A percentile compares a stretch with the other conserved stretches of the same genome.
Conservation (phyloP, 2,113 vertebrate species). For the Podarcis raffonei region DNA sequence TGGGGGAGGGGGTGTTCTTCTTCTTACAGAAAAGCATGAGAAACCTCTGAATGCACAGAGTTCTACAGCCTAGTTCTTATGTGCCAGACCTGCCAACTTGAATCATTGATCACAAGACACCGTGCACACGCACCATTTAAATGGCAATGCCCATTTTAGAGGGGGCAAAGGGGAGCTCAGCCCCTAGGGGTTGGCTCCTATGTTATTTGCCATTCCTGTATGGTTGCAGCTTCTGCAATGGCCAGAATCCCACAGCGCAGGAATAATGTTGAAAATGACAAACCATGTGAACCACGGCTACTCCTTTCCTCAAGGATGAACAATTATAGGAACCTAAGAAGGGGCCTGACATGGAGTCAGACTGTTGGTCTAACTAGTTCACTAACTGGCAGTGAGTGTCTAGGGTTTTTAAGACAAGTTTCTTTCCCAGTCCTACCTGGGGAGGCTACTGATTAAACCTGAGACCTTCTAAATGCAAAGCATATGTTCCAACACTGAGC, state of each 20-base stretch:
- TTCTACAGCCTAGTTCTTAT: background rate
- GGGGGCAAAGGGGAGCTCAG: no score
- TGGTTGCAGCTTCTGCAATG: background rate
- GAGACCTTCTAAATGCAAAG: background rate
- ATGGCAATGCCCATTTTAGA: no score
- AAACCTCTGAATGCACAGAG: background rate
- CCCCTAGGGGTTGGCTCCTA: background rate
- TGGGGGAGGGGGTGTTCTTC: no score
- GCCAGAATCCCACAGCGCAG: background rate
- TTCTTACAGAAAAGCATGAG: background rate
- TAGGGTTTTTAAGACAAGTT: background rate
- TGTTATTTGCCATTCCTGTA: background rate
- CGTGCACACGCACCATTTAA: no score
- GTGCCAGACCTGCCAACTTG: background rate
- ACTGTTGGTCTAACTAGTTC: background rate
- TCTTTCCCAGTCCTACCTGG: background rate
- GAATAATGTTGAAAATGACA: background rate
- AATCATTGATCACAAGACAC: no score
- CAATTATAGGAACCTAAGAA: background rate
- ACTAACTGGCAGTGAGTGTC: background rate
- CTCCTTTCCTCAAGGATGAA: no score
- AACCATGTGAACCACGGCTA: background rate
- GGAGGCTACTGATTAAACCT: background rate
- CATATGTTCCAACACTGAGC: background rate
- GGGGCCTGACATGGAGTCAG: background rate